Conservation (phyloP, 1,140 invertebrate genomes). For the Drosophila willistoni region DNA sequence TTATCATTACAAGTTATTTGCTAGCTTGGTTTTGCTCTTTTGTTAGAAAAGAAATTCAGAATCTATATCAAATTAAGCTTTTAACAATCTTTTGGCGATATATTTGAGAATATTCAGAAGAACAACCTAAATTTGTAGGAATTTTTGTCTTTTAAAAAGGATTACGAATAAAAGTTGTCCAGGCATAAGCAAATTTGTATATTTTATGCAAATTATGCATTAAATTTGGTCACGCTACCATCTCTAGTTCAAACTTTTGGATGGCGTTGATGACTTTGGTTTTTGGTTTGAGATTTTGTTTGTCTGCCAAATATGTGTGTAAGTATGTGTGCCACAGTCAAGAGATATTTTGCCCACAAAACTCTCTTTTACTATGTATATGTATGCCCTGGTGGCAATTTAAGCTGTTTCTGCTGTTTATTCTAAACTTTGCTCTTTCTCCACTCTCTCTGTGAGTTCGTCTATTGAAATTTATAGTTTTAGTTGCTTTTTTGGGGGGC, state of each 20-base stretch:
- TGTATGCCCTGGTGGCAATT: constrained; percentile 36
- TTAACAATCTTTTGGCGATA: too few relatives aligned
- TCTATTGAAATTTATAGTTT: constrained; percentile 66
- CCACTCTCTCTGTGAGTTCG: not conserved
- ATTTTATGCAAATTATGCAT: not conserved
- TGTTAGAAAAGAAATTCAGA: too few relatives aligned
- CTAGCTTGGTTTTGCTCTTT: too few relatives aligned
- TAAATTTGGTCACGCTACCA: not conserved
- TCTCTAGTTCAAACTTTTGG: constrained; percentile 5
- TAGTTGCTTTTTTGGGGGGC: constrained; percentile 35
- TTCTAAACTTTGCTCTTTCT: constrained; percentile 62
- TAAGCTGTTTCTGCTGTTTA: constrained; percentile 60
- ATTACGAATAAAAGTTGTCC: too few relatives aligned
- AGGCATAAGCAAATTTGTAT: too few relatives aligned
- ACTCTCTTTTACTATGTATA: not conserved
- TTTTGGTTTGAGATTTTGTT: constrained; percentile 35
- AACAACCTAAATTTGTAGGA: too few relatives aligned
- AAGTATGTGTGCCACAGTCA: constrained; percentile 8
- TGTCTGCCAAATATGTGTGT: constrained; percentile 35
- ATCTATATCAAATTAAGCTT: too few relatives aligned
- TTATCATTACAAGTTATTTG: too few relatives aligned
- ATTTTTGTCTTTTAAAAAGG: too few relatives aligned
- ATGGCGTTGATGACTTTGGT: constrained; percentile 61
- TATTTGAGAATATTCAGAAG: too few relatives aligned
- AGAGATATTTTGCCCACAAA: constrained; percentile 38